Conservation (phyloP, 2,113 vertebrate genomes). For the Dendropsophus ebraccatus region DNA sequence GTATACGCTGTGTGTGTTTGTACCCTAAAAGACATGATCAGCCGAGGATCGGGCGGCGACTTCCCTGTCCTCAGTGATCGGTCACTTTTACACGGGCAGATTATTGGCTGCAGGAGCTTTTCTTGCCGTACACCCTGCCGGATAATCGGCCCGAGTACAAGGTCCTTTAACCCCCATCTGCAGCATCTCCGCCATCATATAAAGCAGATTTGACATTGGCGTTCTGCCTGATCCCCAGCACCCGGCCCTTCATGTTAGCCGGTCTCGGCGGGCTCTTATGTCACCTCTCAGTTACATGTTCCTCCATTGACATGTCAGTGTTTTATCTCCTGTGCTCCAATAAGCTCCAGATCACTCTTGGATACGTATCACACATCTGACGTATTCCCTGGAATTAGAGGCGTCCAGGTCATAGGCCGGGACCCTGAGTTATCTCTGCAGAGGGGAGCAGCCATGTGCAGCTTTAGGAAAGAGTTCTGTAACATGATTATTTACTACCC, state of each 20-base stretch:
- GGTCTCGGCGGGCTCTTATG: constrained; percentile 13
- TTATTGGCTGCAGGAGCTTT: too few species aligned
- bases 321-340: constrained; percentile 43
- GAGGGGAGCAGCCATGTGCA: background rate
- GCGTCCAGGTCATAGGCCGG: background rate
- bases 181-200: background rate
- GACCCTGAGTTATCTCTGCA: background rate
- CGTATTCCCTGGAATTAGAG: background rate
- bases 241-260: constrained; percentile 21
- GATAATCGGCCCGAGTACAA: too few species aligned
- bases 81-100: too few species aligned
- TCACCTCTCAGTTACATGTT: constrained; percentile 45
- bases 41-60: too few species aligned
- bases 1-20: too few species aligned
- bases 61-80: too few species aligned
- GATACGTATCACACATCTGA: constrained; percentile 2
- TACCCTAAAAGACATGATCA: too few species aligned
- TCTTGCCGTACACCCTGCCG: too few species aligned
- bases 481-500: background rate
- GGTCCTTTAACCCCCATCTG: too few species aligned
- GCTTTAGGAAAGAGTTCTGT: background rate
- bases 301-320: constrained; percentile 34
- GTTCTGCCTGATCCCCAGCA: background rate
- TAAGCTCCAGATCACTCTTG: constrained; percentile 23
- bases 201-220: background rate